phyloP scores from a whole-genome alignment of 2,888 invertebrate genomes.

The Clusia tigrina region DNA sequence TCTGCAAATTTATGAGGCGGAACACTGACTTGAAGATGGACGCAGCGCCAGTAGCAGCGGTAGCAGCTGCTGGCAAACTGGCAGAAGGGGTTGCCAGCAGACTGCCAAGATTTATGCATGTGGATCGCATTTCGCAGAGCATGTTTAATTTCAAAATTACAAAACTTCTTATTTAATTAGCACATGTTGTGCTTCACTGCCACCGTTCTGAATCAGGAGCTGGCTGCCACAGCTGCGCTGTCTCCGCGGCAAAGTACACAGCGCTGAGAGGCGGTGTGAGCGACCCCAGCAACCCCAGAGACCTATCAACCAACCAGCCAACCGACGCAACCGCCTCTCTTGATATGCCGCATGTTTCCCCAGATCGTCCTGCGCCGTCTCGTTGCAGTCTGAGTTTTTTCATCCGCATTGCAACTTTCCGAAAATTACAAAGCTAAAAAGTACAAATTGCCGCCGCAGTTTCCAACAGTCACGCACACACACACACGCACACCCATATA shows the following conservation, averaged over 20 bases:
- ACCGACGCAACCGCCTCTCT: no score
- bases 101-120: neutral
- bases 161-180: neutral
- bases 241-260: neutral
- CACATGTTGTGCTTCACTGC: neutral
- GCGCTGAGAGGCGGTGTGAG: neutral
- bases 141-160: conserved; percentile 4
- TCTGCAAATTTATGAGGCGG: conserved; percentile 6
- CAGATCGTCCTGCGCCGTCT: no score
- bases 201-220: neutral
- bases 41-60: neutral
- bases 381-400: no score
- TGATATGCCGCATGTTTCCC: no score
- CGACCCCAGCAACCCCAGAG: no score
- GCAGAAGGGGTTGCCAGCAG: conserved; percentile 3
- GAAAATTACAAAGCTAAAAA: no score
- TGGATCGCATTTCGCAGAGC: neutral
- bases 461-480: no score
- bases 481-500: no score
- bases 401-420: no score
- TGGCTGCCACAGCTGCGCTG: neutral
- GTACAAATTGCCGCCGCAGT: no score
- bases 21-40: conserved; percentile 2
- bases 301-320: no score
- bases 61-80: no score